Evolutionary conservation across 2,888 invertebrate species (phyloP).

Genomic region (Bibio marci): DNA sequence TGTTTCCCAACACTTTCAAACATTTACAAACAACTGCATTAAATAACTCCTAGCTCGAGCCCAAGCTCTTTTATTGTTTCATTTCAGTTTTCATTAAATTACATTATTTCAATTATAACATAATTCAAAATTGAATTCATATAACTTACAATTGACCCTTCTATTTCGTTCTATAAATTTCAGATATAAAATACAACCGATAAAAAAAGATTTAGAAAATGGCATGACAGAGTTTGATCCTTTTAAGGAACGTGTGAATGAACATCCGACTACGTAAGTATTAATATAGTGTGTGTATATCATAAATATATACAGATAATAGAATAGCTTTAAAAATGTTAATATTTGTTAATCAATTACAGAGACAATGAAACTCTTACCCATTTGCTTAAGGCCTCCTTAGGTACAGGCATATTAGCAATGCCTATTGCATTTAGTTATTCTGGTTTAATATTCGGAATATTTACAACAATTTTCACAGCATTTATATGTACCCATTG

Average conservation of each 20-base stretch:
- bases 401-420: constrained; percentile 90
- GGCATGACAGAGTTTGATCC: constrained; percentile 48
- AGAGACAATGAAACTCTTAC: constrained; percentile 83
- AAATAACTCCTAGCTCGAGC: no score
- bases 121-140: no score
- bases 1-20: no score
- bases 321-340: no score
- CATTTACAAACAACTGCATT: no score
- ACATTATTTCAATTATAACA: no score
- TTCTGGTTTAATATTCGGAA: constrained; percentile 70
- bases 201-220: constrained; percentile 41
- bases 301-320: no score
- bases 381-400: constrained; percentile 85
- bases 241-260: constrained; percentile 49
- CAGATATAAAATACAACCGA: constrained; percentile 42
- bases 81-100: no score
- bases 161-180: constrained; percentile 5
- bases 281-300: no score
- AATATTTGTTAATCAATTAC: constrained; percentile 14
- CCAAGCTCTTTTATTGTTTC: no score
- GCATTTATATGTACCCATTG: constrained; percentile 88
- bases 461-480: constrained; percentile 67
- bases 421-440: constrained; percentile 86
- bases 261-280: constrained; percentile 70
- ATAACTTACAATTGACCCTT: no score